Base-by-base conservation (phyloP, 2,888 invertebrate species). In the Caenorhabditis panamensis region DNA sequence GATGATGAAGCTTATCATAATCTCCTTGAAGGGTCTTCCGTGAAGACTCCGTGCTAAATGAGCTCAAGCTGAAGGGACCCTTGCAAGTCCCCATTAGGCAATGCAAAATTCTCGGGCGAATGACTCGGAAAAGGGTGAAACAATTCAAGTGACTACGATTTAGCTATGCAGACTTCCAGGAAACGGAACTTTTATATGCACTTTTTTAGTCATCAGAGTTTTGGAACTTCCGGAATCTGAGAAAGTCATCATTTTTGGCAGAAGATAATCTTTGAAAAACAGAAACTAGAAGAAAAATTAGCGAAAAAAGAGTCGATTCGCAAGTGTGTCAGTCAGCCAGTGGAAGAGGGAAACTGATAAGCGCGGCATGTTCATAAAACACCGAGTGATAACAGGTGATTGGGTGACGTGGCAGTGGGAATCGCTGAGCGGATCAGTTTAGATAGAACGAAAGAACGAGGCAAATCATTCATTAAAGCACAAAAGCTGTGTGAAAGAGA, bases 341-440 rank as follows among this genome's bases (percentile, higher is more conserved):
- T 22, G 18, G 18, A 37, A 13, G 13, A 41, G 41, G 56, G 56
- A 44, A 41, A 54, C 54, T 54, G 56, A 63, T 53, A 31, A 63
- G 54, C n/a, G 36, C 9, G 26, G 26, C 26, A 53, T 62, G 69
- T 71, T 71, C 61, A 71, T 61, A 71, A 53, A 71, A 61, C 49
- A 20, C 44, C 24, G 44, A 56, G 31, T 63, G 72, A 63, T 56
- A 72, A 72, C 56, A 63, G n/a, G 47, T 20, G 47, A n/a, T 18
- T 20, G 47, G n/a, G 26, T 36, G 18, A 59, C 31, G 51, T 51
- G 26, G 41, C 22, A 54, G 26, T 22, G 11, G 24, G 11, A 36
- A 37, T 22, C 2, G 18, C 2, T 3, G 4, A 18, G n/a, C 18
- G 3, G 47, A 18, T n/a, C 3, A 9, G 47, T 47, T 47, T 47